These are phyloP conservation scores for Cydia amplana DNA, from an alignment of 1,140 invertebrate species.

Conservation along the genomic window DNA sequence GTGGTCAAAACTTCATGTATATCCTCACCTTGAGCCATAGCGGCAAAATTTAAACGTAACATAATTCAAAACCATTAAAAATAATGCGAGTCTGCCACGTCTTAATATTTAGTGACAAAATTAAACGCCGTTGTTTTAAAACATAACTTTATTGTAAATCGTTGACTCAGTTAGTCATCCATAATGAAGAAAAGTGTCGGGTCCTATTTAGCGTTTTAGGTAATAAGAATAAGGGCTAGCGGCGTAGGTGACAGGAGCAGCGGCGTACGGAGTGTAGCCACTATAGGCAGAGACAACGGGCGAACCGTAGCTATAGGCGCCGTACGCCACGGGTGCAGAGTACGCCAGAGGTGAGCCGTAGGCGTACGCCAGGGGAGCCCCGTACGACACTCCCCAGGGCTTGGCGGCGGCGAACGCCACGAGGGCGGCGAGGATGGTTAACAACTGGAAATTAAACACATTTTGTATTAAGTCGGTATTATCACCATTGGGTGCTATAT, in stretches of 20 bases:
- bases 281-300: slow-evolving; percentile 25
- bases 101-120: background rate
- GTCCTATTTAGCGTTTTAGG: slow-evolving; percentile 15
- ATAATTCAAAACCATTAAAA: slow-evolving; percentile 10
- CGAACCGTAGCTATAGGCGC: slow-evolving; percentile 10
- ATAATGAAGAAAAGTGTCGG: background rate
- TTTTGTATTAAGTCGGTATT: background rate
- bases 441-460: background rate
- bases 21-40: slow-evolving; percentile 26
- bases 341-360: slow-evolving; percentile 21
- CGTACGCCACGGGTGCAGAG: slow-evolving; percentile 32
- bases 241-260: slow-evolving; percentile 29
- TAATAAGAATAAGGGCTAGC: slow-evolving; percentile 38
- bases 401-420: slow-evolving; percentile 32
- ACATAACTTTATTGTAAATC: slow-evolving; percentile 2
- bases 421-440: slow-evolving; percentile 15
- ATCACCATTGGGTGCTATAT: no score
- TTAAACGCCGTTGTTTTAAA: slow-evolving; percentile 27
- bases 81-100: background rate
- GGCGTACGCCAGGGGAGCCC: slow-evolving; percentile 28
- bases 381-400: slow-evolving; percentile 22
- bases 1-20: background rate
- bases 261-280: slow-evolving; percentile 16
- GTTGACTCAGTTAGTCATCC: background rate
- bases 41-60: background rate